Conservation (phyloP, 2,797 vertebrate genomes). For the Phrynocephalus forsythii region DNA sequence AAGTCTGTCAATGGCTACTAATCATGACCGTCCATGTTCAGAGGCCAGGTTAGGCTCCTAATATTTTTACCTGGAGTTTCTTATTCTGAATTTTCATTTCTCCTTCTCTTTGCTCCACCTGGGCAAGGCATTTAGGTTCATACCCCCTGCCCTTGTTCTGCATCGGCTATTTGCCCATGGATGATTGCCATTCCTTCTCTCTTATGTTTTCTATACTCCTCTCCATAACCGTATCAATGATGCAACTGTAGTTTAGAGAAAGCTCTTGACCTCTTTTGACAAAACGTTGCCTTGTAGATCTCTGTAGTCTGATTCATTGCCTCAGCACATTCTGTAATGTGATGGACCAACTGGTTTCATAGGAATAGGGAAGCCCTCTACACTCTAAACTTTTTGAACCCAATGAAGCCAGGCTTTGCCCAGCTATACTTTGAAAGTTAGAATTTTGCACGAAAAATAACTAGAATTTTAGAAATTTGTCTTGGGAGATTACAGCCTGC, state of each 20-base stretch:
- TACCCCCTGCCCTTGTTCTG: neutral
- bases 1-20: neutral
- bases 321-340: neutral
- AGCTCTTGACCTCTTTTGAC: neutral
- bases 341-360: neutral
- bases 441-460: neutral
- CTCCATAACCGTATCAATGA: neutral
- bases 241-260: neutral
- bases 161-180: neutral
- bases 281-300: neutral
- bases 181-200: neutral
- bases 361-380: constrained; percentile 1
- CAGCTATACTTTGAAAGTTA: neutral
- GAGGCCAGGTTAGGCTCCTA: neutral
- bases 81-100: neutral
- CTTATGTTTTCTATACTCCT: neutral
- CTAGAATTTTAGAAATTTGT: neutral
- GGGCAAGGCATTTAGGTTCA: too few species aligned
- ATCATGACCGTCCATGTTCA: neutral
- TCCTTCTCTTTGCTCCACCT: neutral
- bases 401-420: neutral
- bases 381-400: neutral
- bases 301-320: neutral
- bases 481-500: too few species aligned
- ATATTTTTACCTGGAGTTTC: neutral